These are phyloP conservation scores for Sycobia sp. DNA, from an alignment of 1,140 invertebrate genomes.

Conservation along the genomic window DNA sequence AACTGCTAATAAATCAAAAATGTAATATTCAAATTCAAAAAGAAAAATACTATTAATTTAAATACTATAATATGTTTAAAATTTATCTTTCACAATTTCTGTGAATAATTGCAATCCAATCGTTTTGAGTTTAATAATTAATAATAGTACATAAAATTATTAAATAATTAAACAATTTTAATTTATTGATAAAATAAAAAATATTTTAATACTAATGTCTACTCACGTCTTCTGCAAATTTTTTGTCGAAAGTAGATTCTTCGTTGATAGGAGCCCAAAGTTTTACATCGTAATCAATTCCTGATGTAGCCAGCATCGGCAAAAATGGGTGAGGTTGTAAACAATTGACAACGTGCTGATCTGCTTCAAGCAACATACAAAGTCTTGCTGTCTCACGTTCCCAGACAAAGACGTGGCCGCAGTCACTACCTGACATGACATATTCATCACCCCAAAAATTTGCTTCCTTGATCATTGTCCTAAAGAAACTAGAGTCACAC, in stretches of 20 bases:
- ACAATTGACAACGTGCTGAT: slow-evolving; percentile 87
- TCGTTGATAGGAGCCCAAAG: slow-evolving; percentile 77
- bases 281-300: slow-evolving; percentile 90
- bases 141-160: slow-evolving; percentile 12
- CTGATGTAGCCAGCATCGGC: slow-evolving; percentile 83
- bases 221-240: slow-evolving; percentile 73
- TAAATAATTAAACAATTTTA: not conserved
- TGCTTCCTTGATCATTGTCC: slow-evolving; percentile 89
- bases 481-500: slow-evolving; percentile 62
- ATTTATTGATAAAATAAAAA: not conserved
- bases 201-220: not conserved
- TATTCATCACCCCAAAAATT: slow-evolving; percentile 86
- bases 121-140: too few relatives aligned
- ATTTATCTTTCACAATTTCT: too few relatives aligned
- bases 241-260: slow-evolving; percentile 69
- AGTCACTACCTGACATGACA: slow-evolving; percentile 86
- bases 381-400: slow-evolving; percentile 68
- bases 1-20: too few relatives aligned
- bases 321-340: slow-evolving; percentile 83
- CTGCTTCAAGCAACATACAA: slow-evolving; percentile 81
- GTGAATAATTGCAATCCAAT: too few relatives aligned
- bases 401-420: slow-evolving; percentile 80
- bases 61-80: too few relatives aligned
- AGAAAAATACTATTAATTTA: too few relatives aligned
- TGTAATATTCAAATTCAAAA: too few relatives aligned